Percentiles rank a stretch among this genome's conserved stretches.
Evolutionary conservation across 2,888 invertebrate genomes (phyloP).

Genomic region (Luperina nickerlii): DNA sequence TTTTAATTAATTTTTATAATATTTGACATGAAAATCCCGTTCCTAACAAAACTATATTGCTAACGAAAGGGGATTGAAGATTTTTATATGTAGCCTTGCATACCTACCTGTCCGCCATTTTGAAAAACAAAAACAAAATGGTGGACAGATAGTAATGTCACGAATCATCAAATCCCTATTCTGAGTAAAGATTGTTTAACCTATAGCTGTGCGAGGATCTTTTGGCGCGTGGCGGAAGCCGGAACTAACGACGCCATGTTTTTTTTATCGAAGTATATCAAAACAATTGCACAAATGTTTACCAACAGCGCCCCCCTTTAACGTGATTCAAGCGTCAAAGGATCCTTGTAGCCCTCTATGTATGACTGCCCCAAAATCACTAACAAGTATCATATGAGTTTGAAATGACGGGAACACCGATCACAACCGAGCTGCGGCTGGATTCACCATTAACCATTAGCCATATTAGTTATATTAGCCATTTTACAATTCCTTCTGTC

Average conservation of each 20-base stretch:
- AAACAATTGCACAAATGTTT: not conserved
- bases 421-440: not conserved
- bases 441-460: not conserved
- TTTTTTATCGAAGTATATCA: not conserved
- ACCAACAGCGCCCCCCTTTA: not conserved
- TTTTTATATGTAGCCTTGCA: no score
- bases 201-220: not conserved
- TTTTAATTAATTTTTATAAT: slow-evolving; percentile 21
- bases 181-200: not conserved
- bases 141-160: not conserved
- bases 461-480: no score
- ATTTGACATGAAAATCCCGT: not conserved
- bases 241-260: not conserved
- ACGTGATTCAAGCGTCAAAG: not conserved
- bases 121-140: no score
- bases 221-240: not conserved
- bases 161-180: not conserved
- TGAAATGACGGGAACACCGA: not conserved
- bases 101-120: no score
- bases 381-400: not conserved
- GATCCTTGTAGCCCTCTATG: no score
- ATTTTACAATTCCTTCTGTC: not conserved
- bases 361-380: not conserved
- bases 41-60: not conserved
- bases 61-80: not conserved